Base-by-base conservation (phyloP, 2,113 vertebrate genomes). In the Dunckerocampus dactyliophorus region DNA sequence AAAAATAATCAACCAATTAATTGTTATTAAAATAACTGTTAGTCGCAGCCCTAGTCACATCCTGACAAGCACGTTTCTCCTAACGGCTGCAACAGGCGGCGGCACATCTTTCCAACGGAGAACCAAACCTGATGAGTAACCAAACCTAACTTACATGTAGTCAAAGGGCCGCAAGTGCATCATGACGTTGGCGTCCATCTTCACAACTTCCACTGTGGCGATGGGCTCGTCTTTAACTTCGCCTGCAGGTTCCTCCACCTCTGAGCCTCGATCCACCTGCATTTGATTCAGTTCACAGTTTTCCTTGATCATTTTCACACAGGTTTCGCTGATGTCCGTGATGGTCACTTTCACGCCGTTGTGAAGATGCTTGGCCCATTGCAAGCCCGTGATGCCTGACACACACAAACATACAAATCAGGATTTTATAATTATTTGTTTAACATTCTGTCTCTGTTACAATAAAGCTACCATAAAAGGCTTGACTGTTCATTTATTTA, bases 161-260 rank as follows among this genome's bases (percentile, higher is more conserved):
- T 99, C 97, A 74, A 97, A 99, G 10, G 95, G 77, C 64, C 94
- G 90, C 80, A 97, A 85, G 82, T 99, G 96, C 97, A 99, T 94
- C 56, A 98, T 89, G 54, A 98, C 93, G n/a, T 98, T 98, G 78
- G 97, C 97, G 64, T 98, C 97, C 94, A 95, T 95, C 87, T 95
- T 93, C 71, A 90, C 92, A 55, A 98, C 95, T 69, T 95, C 94
- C 75, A 98, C 90, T 0, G 90, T 87, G n/a, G 90, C 89, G 19
- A 87, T 17, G 54, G 86, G 83, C 13, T 74, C 74, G 2, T 57
- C 74, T 37, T 87, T 46, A 5, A 61, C 82, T 3, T 90, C 89
- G 1, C 59, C 62, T 5, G 50, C 62, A 0, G 73, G 47, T 21
- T 69, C 85, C 0, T 93, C 91, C 10, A 90, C 69, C 7, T 91